These are phyloP conservation scores for Leptodactylus fuscus DNA, from an alignment of 2,113 vertebrate genomes.

Conservation along the genomic window DNA sequence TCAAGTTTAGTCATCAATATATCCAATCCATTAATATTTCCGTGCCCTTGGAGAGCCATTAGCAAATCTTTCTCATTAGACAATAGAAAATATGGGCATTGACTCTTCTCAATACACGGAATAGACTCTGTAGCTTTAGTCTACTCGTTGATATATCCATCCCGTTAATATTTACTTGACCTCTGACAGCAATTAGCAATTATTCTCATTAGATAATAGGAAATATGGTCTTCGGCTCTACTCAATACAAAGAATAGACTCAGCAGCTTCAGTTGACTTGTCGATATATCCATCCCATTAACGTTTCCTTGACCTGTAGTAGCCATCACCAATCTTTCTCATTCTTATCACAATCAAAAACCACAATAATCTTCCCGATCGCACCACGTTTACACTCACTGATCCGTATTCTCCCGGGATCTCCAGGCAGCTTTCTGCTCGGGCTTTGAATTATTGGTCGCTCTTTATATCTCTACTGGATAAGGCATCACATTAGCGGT, in stretches of 20 bases:
- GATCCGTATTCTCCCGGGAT: neutral
- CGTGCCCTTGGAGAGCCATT: no score
- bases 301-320: neutral
- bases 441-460: neutral
- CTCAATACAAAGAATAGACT: no score
- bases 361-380: slow-evolving; percentile 10
- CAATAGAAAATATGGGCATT: neutral
- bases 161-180: no score
- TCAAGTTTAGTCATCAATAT: no score
- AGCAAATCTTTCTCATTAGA: neutral
- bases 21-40: no score
- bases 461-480: neutral
- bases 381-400: neutral
- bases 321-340: neutral
- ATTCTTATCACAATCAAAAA: slow-evolving; percentile 28
- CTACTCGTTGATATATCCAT: no score
- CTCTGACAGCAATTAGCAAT: no score
- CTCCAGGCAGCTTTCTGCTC: neutral
- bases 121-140: neutral
- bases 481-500: neutral
- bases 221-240: no score
- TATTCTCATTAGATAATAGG: no score
- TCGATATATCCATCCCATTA: no score
- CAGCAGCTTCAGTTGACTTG: no score
- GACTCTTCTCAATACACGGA: no score